phyloP scores from a whole-genome alignment of 2,888 invertebrate genomes.

The Branchinecta sandiegonensis region DNA sequence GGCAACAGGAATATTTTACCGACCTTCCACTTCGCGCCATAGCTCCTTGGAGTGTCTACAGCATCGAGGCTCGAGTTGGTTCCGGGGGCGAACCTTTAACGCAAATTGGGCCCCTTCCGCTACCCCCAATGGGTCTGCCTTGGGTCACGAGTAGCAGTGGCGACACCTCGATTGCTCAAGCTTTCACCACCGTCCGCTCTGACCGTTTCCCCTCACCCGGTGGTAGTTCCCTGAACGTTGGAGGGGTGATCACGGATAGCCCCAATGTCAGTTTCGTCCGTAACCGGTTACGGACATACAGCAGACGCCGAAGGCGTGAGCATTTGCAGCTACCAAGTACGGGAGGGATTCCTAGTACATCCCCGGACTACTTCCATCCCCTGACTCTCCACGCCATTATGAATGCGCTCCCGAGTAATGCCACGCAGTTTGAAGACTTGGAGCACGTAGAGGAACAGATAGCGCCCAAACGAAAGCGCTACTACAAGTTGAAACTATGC shows the following conservation, averaged over 20 bases:
- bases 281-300: not conserved
- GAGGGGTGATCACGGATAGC: not conserved
- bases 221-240: not conserved
- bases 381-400: constrained; percentile 10
- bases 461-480: constrained; percentile 36
- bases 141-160: not conserved
- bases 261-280: not conserved
- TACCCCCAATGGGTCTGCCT: constrained; percentile 17
- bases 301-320: constrained; percentile 3
- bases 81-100: constrained; percentile 18
- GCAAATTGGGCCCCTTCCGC: constrained; percentile 18
- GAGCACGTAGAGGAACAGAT: not conserved
- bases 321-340: constrained; percentile 1
- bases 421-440: not conserved
- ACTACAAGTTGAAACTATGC: constrained; percentile 60
- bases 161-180: not conserved
- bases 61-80: constrained; percentile 13
- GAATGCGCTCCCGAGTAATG: not conserved
- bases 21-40: no score
- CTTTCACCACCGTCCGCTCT: not conserved
- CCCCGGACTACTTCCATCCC: constrained; percentile 2
- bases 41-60: constrained; percentile 17
- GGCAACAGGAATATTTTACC: not conserved
- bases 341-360: constrained; percentile 8
- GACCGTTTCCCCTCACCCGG: constrained; percentile 13